Percentiles rank a stretch among this genome's conserved stretches.
Evolutionary conservation across 2,113 vertebrate species (phyloP).

Genomic region (Hemicordylus capensis): DNA sequence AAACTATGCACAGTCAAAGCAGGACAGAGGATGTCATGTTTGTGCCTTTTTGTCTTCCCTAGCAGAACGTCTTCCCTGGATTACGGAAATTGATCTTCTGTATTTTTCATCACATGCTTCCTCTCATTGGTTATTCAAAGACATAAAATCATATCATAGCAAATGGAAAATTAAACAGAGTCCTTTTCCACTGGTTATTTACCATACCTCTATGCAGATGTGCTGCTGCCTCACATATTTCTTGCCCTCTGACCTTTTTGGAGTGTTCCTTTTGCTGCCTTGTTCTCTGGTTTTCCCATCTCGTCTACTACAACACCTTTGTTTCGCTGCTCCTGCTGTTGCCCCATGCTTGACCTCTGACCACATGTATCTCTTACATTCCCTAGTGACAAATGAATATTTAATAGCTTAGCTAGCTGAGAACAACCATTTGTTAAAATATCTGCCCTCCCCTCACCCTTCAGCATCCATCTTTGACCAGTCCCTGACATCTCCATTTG

Average conservation of each 20-base stretch:
- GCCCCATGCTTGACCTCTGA: not conserved
- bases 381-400: not conserved
- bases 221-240: not conserved
- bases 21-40: no score
- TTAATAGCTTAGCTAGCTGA: not conserved
- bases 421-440: slow-evolving; percentile 34
- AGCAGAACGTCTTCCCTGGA: not conserved
- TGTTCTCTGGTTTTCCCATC: not conserved
- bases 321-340: not conserved
- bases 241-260: not conserved
- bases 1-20: no score
- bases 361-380: not conserved
- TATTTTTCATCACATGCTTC: not conserved
- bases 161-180: not conserved
- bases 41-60: no score
- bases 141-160: not conserved
- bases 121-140: not conserved
- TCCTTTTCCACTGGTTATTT: not conserved
- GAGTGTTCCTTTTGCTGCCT: not conserved
- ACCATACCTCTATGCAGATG: not conserved
- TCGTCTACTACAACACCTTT: not conserved
- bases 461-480: not conserved
- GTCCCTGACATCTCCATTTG: not conserved
- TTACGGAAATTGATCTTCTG: not conserved
- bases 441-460: fast-evolving